Evolutionary conservation across 2,113 vertebrate genomes (phyloP).

Genomic region (Microtus montanus): DNA sequence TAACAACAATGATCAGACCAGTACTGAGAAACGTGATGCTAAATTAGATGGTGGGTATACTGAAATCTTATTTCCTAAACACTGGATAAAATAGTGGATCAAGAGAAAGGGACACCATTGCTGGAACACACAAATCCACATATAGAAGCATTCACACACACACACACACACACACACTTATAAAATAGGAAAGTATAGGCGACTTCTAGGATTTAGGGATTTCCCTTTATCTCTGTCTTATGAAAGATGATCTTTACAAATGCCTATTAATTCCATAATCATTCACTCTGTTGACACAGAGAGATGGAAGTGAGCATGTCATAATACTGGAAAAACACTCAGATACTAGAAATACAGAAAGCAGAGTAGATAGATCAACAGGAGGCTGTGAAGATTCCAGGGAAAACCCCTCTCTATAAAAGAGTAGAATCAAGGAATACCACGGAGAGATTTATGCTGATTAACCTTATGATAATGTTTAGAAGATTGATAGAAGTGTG

Average conservation of each 20-base stretch:
- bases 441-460: background rate
- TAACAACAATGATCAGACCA: constrained; percentile 25
- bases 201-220: background rate
- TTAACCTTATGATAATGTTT: background rate
- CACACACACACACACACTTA: background rate
- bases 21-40: background rate
- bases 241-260: background rate
- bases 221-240: background rate
- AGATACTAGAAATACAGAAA: background rate
- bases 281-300: background rate
- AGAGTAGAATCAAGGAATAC: background rate
- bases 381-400: background rate
- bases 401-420: background rate
- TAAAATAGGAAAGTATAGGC: background rate
- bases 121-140: background rate
- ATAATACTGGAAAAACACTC: background rate
- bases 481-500: background rate
- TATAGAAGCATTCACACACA: background rate
- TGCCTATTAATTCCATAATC: constrained; percentile 24
- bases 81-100: background rate
- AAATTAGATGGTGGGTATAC: background rate
- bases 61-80: constrained; percentile 1
- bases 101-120: background rate
- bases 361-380: background rate
- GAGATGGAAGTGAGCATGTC: background rate